Percentiles rank a stretch among this genome's conserved stretches.
Evolutionary conservation across 1,140 invertebrate species (phyloP).

Genomic region (Sitophilus oryzae): DNA sequence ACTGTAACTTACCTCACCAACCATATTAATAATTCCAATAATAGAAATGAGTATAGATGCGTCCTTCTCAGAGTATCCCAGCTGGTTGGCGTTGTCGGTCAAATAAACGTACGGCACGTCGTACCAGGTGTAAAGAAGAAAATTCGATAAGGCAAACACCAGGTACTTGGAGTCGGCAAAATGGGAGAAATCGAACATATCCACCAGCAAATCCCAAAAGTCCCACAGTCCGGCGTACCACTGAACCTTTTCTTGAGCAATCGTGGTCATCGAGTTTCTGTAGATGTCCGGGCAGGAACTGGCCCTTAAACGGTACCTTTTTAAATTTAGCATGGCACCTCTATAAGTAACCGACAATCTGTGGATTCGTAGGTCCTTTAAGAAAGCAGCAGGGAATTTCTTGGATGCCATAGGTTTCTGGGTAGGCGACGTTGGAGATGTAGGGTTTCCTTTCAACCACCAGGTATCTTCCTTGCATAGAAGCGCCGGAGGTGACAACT

Average conservation of each 20-base stretch:
- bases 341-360: conserved; percentile 74
- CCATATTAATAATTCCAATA: conserved; percentile 79
- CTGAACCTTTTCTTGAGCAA: conserved; percentile 66
- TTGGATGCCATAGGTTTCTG: conserved; percentile 40
- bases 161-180: conserved; percentile 68
- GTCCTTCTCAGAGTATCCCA: conserved; percentile 65
- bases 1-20: conserved; percentile 68
- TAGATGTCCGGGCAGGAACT: conserved; percentile 86
- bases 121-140: conserved; percentile 82
- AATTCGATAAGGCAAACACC: conserved; percentile 79
- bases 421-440: conserved; percentile 42
- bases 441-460: conserved; percentile 48
- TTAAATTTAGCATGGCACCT: conserved; percentile 81
- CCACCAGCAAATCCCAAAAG: conserved; percentile 63
- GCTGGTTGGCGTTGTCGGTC: conserved; percentile 65
- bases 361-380: conserved; percentile 66
- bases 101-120: conserved; percentile 85
- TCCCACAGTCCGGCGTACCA: conserved; percentile 69
- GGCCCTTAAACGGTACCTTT: conserved; percentile 69
- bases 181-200: conserved; percentile 75
- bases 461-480: conserved; percentile 49
- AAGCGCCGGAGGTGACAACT: conserved; percentile 36
- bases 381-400: conserved; percentile 55
- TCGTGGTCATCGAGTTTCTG: conserved; percentile 80
- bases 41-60: conserved; percentile 77